Conservation (phyloP, 2,888 invertebrate genomes). For the Brachylomia viminalis region DNA sequence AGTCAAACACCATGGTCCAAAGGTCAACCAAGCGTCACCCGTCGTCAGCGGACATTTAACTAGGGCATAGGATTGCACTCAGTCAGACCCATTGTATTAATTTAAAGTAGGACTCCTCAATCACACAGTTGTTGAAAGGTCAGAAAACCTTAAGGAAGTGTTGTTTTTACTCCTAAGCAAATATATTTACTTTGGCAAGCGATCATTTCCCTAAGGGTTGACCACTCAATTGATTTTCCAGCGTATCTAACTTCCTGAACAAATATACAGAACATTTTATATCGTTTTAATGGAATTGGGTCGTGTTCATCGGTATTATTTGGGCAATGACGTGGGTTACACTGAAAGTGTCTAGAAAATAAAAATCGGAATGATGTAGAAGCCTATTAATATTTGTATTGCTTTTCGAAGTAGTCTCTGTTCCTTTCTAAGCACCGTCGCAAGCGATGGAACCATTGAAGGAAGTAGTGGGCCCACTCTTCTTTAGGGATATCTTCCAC, state of each 20-base stretch:
- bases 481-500: no score
- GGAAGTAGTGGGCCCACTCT: no score
- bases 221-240: slow-evolving; percentile 61
- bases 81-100: slow-evolving; percentile 16
- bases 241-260: slow-evolving; percentile 52
- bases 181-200: slow-evolving; percentile 53
- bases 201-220: slow-evolving; percentile 61
- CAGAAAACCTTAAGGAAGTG: slow-evolving; percentile 47
- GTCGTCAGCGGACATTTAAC: no score
- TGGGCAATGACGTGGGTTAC: no score
- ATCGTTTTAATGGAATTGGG: slow-evolving; percentile 40
- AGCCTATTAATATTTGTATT: no score
- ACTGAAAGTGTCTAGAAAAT: no score
- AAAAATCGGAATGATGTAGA: no score
- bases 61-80: neutral
- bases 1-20: neutral
- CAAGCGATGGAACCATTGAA: no score
- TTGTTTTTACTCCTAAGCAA: slow-evolving; percentile 55
- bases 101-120: slow-evolving; percentile 22
- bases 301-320: slow-evolving; percentile 6
- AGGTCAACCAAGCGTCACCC: slow-evolving; percentile 12
- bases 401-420: no score
- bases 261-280: slow-evolving; percentile 55
- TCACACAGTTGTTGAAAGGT: slow-evolving; percentile 28
- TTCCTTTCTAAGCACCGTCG: no score